A percentile compares a stretch with the other conserved stretches of the same genome.
phyloP scores from a whole-genome alignment of 2,113 vertebrate genomes.

The Colaptes auratus region DNA sequence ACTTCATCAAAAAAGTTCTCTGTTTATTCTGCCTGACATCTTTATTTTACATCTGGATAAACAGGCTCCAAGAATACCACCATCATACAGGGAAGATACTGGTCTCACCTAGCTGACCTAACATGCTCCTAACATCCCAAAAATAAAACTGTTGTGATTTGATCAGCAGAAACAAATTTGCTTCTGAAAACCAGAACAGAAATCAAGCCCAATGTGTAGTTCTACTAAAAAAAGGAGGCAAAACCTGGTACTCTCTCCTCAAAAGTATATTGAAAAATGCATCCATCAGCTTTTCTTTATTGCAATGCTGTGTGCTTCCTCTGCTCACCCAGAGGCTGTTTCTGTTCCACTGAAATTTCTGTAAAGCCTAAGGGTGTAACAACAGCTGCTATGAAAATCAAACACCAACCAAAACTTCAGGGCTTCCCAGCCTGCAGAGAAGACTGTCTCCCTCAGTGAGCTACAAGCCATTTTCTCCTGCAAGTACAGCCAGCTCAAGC shows the following conservation, averaged over 20 bases:
- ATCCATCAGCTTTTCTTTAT: neutral
- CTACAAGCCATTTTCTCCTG: neutral
- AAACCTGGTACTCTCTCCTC: neutral
- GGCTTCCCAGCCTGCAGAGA: neutral
- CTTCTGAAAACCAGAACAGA: neutral
- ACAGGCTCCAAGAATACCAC: neutral
- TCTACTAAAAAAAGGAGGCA: neutral
- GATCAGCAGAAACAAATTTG: neutral
- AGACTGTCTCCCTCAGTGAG: neutral
- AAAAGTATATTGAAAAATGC: neutral
- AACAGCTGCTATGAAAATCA: neutral
- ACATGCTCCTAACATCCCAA: fast-evolving
- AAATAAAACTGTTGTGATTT: neutral
- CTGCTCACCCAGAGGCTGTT: neutral
- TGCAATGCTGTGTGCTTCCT: neutral
- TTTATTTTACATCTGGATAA: neutral
- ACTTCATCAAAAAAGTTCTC: neutral
- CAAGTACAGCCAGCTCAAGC: neutral
- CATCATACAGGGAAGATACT: fast-evolving
- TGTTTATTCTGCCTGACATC: neutral
- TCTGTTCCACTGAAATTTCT: neutral
- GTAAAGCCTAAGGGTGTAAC: neutral
- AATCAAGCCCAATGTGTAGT: fast-evolving
- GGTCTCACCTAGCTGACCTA: neutral
- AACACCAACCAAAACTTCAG: no score